Conservation (phyloP, 2,888 invertebrate species). For the Catocala nupta region DNA sequence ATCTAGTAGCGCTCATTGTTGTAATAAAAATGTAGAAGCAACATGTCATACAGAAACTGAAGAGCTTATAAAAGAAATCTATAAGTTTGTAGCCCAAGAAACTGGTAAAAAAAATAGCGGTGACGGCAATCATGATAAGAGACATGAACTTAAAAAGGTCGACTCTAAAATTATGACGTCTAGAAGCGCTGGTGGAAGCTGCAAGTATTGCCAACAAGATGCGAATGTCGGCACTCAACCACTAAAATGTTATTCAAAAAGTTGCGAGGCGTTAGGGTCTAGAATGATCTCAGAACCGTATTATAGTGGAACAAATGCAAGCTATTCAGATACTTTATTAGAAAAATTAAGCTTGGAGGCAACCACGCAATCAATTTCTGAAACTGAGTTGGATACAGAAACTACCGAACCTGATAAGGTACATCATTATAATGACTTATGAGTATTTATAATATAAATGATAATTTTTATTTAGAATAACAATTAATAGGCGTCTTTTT, state of each 20-base stretch:
- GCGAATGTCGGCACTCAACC: constrained; percentile 72
- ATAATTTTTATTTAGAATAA: not conserved
- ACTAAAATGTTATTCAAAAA: constrained; percentile 73
- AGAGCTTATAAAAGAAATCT: constrained; percentile 78
- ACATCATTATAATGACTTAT: not conserved
- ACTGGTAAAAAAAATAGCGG: constrained; percentile 51
- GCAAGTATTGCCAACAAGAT: constrained; percentile 64
- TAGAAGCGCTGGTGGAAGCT: constrained; percentile 69
- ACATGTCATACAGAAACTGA: constrained; percentile 66
- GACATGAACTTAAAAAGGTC: constrained; percentile 22
- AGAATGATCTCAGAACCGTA: constrained; percentile 57
- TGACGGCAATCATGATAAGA: constrained; percentile 27
- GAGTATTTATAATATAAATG: too few relatives aligned
- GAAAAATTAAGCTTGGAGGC: constrained; percentile 71
- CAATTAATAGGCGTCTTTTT: not conserved
- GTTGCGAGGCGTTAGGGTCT: constrained; percentile 78
- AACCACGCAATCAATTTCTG: constrained; percentile 58
- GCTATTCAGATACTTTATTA: constrained; percentile 74
- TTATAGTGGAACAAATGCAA: constrained; percentile 61
- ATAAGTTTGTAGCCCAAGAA: constrained; percentile 73
- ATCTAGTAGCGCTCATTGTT: constrained; percentile 47
- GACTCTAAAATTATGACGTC: constrained; percentile 57
- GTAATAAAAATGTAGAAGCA: constrained; percentile 48
- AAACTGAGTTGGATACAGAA: constrained; percentile 62
- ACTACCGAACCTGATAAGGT: constrained; percentile 58